Evolutionary conservation across 2,888 invertebrate species (phyloP).

Genomic region (Tholera decimalis): DNA sequence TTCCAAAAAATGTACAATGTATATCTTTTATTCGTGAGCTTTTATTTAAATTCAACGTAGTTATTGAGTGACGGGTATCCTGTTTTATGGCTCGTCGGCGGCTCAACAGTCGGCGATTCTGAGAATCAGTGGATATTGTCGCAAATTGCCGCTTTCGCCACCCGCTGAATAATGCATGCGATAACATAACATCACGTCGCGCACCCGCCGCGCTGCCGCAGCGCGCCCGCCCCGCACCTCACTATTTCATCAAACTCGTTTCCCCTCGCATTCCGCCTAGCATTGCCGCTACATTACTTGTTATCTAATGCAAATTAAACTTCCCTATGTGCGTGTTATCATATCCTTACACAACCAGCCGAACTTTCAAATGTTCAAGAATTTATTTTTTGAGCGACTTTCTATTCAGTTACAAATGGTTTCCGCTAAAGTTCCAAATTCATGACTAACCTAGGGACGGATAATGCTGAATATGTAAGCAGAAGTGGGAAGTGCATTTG

Average conservation of each 20-base stretch:
- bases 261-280: constrained; percentile 74
- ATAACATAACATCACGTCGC: constrained; percentile 90
- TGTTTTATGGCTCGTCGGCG: constrained; percentile 88
- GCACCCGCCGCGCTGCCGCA: constrained; percentile 70
- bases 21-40: constrained; percentile 66
- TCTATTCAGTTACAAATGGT: constrained; percentile 57
- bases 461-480: constrained; percentile 21
- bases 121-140: constrained; percentile 90
- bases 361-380: constrained; percentile 70
- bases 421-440: constrained; percentile 49
- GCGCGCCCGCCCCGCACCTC: constrained; percentile 68
- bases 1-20: constrained; percentile 59
- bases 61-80: constrained; percentile 88
- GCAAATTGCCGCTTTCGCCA: constrained; percentile 91
- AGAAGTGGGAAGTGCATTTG: constrained; percentile 14
- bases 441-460: constrained; percentile 26
- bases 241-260: constrained; percentile 73
- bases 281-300: constrained; percentile 71
- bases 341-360: constrained; percentile 72
- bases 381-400: constrained; percentile 60
- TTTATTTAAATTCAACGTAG: constrained; percentile 87
- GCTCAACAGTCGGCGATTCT: constrained; percentile 86
- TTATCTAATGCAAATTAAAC: constrained; percentile 77
- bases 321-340: constrained; percentile 75
- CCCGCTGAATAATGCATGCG: constrained; percentile 90